Conservation (phyloP, 1,140 invertebrate species). For the Nomia melanderi region DNA sequence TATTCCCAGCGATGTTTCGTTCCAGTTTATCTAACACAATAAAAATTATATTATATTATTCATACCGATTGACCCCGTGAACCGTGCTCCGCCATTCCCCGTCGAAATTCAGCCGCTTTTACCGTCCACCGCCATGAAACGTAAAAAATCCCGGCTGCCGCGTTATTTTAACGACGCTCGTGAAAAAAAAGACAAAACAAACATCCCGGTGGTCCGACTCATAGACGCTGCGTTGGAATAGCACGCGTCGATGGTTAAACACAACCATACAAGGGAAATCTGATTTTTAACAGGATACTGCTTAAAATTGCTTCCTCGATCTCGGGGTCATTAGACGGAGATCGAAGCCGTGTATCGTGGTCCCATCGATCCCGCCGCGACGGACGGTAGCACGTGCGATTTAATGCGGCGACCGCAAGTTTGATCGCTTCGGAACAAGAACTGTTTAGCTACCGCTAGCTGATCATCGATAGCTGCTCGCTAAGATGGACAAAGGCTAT, state of each 20-base stretch:
- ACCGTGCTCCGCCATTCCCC: too few species aligned
- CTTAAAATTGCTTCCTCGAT: not conserved
- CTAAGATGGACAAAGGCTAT: constrained; percentile 44
- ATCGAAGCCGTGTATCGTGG: not conserved
- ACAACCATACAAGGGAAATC: too few species aligned
- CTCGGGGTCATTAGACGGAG: not conserved
- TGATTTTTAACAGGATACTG: too few species aligned
- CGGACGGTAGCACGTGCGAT: not conserved
- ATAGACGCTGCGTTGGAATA: too few species aligned
- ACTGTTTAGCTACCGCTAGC: not conserved
- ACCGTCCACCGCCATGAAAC: too few species aligned
- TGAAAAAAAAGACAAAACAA: constrained; percentile 18
- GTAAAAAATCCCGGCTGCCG: not conserved
- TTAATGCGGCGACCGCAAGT: constrained; percentile 3
- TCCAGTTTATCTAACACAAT: too few species aligned
- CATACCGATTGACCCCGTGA: too few species aligned
- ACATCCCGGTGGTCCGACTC: not conserved
- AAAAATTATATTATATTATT: too few species aligned
- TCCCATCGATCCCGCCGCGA: constrained; percentile 1
- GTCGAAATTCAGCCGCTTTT: too few species aligned
- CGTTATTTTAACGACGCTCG: constrained; percentile 1
- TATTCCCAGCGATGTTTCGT: too few species aligned
- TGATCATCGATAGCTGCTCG: constrained; percentile 22
- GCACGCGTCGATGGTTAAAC: too few species aligned
- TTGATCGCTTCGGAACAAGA: constrained; percentile 6